Base-by-base conservation (phyloP, 2,888 invertebrate species). In the Sturmia bella region DNA sequence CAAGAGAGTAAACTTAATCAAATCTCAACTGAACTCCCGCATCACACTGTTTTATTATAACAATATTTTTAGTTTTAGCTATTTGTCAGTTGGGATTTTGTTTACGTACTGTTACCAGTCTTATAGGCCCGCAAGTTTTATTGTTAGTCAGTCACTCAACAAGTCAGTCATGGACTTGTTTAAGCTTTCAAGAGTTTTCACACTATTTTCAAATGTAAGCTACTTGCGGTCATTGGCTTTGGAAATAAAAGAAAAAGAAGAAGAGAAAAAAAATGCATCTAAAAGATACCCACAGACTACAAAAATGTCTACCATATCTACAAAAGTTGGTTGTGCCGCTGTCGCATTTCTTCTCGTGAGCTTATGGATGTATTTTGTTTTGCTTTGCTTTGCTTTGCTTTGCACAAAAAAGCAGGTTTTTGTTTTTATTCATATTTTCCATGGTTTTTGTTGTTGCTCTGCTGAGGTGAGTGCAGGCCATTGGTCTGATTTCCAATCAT, bases 201-300 rank as follows among this genome's bases (percentile, higher is more conserved):
- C 87, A 87, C 88, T 88, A 87, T 87, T 89, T 89, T 88, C 87
- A 88, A 90, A 90, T 90, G 90, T 90, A 90, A 90, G 90, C 87
- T 90, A 90, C 90, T 90, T 85, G 88, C 90, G 90, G 90, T 90
- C 90, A 88, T 90, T 90, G 90, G 86, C 90, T 87, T 87, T 85
- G 74, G 66, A 56, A 81, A 52, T 24, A 13, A 21, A 50, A 15
- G 37, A 54, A 41, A 15, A 66, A 56, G 21, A 54, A 50, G 48
- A n/a, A 21, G 41, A 1, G 19, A 66, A 21, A 24, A 70, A 56
- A 74, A 82, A 69, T 82, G 78, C 78, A 82, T 82, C 82, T 82
- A 27, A 39, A 17, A 59, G 74, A 50, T 32, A 61, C 32, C 15
- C 21, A 45, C 45, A 66, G 37, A 59, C 54, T 32, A 59, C 17